Conservation (phyloP, 2,113 vertebrate species). For the Grammomys dolichurus region DNA sequence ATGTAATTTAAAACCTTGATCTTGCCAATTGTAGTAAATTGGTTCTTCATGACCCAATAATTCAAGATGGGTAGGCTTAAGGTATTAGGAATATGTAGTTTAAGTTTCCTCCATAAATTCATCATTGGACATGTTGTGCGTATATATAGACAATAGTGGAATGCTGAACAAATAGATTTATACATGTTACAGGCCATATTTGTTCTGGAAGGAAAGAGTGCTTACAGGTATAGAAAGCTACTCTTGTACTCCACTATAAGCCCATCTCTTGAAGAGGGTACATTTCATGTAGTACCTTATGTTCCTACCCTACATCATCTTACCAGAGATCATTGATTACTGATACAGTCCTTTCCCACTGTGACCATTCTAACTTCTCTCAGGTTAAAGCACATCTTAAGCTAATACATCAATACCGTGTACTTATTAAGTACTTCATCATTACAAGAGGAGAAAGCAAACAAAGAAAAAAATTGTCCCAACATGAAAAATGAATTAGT, state of each 20-base stretch:
- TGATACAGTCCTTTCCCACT: not conserved
- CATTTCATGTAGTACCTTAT: not conserved
- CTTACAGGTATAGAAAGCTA: not conserved
- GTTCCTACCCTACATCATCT: not conserved
- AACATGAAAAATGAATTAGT: not conserved
- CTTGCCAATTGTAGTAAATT: conserved; percentile 6
- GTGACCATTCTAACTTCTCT: not conserved
- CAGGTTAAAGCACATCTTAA: not conserved
- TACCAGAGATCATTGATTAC: not conserved
- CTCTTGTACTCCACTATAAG: not conserved
- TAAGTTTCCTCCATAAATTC: not conserved
- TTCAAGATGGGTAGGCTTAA: not conserved
- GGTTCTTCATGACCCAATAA: not conserved
- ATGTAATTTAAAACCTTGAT: conserved; percentile 48
- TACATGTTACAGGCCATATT: not conserved
- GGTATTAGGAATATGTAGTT: not conserved
- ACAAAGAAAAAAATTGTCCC: not conserved
- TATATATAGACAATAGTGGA: not conserved
- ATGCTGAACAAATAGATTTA: not conserved
- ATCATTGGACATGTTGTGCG: not conserved
- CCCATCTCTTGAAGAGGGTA: not conserved
- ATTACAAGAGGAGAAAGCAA: not conserved
- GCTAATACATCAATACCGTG: not conserved
- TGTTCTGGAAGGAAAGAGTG: not conserved
- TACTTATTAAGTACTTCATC: not conserved